Percentiles rank a stretch among this genome's conserved stretches.
These are phyloP conservation scores for Ochropleura leucogaster DNA, from an alignment of 2,888 invertebrate species.

Conservation along the genomic window DNA sequence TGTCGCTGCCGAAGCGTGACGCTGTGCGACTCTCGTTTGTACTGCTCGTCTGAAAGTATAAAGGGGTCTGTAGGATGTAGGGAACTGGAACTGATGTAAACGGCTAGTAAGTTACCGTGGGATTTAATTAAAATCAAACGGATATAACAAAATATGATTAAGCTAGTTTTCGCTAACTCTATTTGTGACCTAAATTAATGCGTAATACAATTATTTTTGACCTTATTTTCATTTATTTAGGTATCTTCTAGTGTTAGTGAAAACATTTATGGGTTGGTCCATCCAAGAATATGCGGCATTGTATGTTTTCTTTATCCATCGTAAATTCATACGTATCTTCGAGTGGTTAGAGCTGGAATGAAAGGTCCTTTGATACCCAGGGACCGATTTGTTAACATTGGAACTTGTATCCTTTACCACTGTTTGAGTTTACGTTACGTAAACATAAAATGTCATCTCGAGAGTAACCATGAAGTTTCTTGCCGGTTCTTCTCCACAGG, in stretches of 20 bases:
- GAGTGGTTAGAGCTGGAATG: background rate
- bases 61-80: background rate
- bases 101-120: background rate
- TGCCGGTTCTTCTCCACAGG: no score
- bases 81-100: no score
- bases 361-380: background rate
- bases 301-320: no score
- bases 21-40: constrained; percentile 79
- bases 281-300: no score
- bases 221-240: background rate
- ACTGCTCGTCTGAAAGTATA: constrained; percentile 78
- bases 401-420: background rate
- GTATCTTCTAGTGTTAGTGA: background rate
- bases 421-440: background rate
- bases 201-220: no score
- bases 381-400: background rate
- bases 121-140: background rate
- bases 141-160: background rate
- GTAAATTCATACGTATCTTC: no score
- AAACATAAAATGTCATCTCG: background rate
- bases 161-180: background rate
- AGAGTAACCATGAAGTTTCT: no score
- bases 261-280: background rate
- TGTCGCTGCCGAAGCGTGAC: constrained; percentile 92
- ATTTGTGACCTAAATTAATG: background rate